Evolutionary conservation across 2,888 invertebrate genomes (phyloP).

Genomic region (Oxytorus armatus): DNA sequence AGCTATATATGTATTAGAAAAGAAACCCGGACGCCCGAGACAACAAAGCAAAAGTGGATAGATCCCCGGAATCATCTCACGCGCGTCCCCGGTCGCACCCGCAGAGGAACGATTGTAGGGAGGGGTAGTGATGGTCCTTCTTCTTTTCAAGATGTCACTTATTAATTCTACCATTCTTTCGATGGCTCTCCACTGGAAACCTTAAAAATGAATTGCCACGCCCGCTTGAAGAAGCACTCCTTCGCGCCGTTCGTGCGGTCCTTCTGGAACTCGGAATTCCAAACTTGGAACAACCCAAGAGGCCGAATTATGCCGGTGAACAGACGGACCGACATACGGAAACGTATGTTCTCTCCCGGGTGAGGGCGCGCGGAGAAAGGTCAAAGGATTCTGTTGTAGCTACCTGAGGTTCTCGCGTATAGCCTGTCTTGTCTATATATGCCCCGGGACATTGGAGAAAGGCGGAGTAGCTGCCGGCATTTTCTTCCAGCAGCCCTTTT

Average conservation of each 20-base stretch:
- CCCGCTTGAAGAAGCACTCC: conserved; percentile 53
- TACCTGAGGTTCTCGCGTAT: conserved; percentile 79
- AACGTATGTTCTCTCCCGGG: conserved; percentile 59
- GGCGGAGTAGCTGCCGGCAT: conserved; percentile 64
- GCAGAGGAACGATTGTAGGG: conserved; percentile 56
- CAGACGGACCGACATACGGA: conserved; percentile 55
- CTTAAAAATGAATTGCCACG: conserved; percentile 79
- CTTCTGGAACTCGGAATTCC: conserved; percentile 68
- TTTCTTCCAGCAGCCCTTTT: conserved; percentile 72
- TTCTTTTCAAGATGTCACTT: conserved; percentile 82
- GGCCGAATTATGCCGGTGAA: conserved; percentile 46
- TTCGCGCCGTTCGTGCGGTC: conserved; percentile 59
- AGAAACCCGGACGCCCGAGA: conserved; percentile 57
- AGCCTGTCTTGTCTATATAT: conserved; percentile 17
- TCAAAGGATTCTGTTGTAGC: conserved; percentile 79
- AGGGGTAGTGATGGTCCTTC: conserved; percentile 79
- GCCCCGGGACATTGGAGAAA: conserved; percentile 40
- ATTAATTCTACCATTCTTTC: conserved; percentile 83
- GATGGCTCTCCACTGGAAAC: conserved; percentile 68
- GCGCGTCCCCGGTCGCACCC: conserved; percentile 68
- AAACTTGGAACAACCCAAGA: conserved; percentile 11
- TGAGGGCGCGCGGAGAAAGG: conserved; percentile 79
- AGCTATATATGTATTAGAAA: conserved; percentile 42
- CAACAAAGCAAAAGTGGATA: conserved; percentile 65
- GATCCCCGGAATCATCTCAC: conserved; percentile 66